Evolutionary conservation across 2,797 vertebrate species (phyloP), one percentile per base, ranked within the genome.

Genomic region (Pyrocephalus nanus): DNA sequence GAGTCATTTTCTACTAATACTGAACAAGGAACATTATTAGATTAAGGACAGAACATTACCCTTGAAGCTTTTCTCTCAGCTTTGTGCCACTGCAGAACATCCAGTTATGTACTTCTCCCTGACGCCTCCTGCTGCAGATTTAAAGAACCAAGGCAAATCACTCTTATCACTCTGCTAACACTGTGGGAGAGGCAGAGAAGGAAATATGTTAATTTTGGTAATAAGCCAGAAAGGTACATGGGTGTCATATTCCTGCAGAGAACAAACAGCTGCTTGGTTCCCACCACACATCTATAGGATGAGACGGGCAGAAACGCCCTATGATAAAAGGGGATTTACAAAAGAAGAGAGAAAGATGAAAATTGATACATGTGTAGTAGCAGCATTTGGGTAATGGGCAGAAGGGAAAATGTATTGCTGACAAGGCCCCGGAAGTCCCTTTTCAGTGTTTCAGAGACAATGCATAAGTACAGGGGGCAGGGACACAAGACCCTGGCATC

Each of bases 11-110:
- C 88, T 89, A 61, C 86, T 94, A 93, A 93, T 92, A 93, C 53
- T 74, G 86, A 95, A 87, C 93, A 93, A 69, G 61, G 86, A 95
- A 85, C 58, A 61, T 95, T 91, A 92, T 95, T 94, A 95, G 92
- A 96, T 94, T 96, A 95, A 93, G 75, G 75, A 96, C 83, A 95
- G 77, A 94, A 92, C 81, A 82, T 95, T 96, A 93, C 84, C 93
- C 86, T 92, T 89, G 92, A 86, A 94, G 95, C 57, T 76, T 84
- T 95, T 86, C 88, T 93, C 76, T 78, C 82, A 91, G 79, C 51
- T 88, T 92, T 84, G 50, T 83, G 86, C 57, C 66, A 76, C 34
- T 79, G 67, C 77, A 94, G 85, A 96, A 84, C 74, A 81, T 57
- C 62, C 84, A 84, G 83, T 84, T 88, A 86, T 22, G 78, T 36